phyloP scores from a whole-genome alignment of 2,113 vertebrate genomes.

The Coracopsis vasa region DNA sequence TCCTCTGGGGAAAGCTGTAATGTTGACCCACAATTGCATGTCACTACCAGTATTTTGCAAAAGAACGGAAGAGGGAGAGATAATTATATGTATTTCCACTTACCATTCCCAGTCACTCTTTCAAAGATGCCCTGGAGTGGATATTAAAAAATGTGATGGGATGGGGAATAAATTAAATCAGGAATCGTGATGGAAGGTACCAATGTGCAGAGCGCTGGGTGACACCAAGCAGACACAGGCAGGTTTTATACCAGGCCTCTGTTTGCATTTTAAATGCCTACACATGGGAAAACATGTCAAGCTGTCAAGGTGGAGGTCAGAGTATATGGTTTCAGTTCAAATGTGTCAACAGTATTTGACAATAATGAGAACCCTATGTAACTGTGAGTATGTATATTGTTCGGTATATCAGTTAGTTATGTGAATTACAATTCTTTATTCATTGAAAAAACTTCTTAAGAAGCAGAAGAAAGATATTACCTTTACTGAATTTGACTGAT shows the following conservation, averaged over 20 bases:
- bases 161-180: neutral
- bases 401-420: neutral
- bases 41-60: neutral
- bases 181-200: neutral
- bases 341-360: neutral
- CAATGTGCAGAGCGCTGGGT: neutral
- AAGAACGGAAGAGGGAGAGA: neutral
- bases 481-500: neutral
- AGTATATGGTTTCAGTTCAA: neutral
- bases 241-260: neutral
- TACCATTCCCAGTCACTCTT: neutral
- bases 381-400: neutral
- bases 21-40: neutral
- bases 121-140: neutral
- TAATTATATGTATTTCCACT: neutral
- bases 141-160: neutral
- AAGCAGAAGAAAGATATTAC: neutral
- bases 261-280: neutral
- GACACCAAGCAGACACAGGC: neutral
- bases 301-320: neutral
- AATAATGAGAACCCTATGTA: neutral
- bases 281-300: neutral
- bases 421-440: neutral
- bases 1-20: neutral
- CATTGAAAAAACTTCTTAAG: neutral